These are phyloP conservation scores for Petrocephalus sullivani DNA, from an alignment of 2,797 vertebrate genomes.

Conservation along the genomic window DNA sequence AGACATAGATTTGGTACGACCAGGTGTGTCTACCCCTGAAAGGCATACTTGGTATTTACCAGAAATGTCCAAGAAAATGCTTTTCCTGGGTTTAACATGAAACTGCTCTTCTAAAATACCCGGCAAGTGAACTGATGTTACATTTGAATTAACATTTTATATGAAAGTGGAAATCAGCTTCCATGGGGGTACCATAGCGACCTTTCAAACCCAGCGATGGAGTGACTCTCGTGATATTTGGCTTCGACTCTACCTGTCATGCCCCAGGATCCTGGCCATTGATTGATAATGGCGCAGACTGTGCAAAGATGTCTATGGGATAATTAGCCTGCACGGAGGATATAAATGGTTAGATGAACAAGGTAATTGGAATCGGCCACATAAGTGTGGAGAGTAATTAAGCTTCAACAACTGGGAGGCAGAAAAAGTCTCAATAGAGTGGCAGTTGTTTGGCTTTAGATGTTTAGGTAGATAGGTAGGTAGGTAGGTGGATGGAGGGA, in stretches of 20 bases:
- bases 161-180: neutral
- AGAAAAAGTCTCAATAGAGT: neutral
- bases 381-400: neutral
- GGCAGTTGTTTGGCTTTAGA: neutral
- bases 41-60: neutral
- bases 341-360: slow-evolving; percentile 2
- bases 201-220: neutral
- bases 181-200: neutral
- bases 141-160: neutral
- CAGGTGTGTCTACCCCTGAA: neutral
- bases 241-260: neutral
- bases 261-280: neutral
- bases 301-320: neutral
- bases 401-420: neutral
- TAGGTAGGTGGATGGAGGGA: neutral
- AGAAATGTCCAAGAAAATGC: neutral
- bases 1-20: neutral
- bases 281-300: neutral
- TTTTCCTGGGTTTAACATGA: neutral
- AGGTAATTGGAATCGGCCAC: slow-evolving; percentile 11
- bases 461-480: neutral
- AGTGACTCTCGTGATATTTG: neutral
- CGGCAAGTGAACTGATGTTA: neutral
- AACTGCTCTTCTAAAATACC: neutral
- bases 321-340: neutral